Conservation (phyloP, 2,797 vertebrate genomes). For the Pelobates cultripes region DNA sequence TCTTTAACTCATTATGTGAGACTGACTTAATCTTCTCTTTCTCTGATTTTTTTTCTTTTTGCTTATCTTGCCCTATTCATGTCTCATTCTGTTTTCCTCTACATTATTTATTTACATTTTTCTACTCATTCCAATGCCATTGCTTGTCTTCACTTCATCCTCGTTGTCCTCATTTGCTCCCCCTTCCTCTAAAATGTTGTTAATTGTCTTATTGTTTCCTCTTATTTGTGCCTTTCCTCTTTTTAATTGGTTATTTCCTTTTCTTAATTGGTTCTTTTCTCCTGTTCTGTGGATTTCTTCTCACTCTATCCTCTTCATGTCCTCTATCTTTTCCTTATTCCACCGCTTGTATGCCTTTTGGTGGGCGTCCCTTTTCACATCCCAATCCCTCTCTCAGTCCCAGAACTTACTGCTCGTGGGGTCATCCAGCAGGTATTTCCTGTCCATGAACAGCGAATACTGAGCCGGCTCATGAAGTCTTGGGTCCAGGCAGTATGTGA, state of each 20-base stretch:
- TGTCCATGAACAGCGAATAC: conserved; percentile 92
- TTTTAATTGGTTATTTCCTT: no score
- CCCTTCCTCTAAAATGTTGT: no score
- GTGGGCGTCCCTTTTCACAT: not conserved
- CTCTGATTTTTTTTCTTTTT: not conserved
- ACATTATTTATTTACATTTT: not conserved
- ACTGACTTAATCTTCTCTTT: not conserved
- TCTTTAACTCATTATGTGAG: no score
- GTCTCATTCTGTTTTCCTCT: not conserved
- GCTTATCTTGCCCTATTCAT: not conserved
- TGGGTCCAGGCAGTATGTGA: conserved; percentile 97
- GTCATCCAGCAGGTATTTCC: conserved; percentile 96
- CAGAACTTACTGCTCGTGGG: conserved; percentile 87
- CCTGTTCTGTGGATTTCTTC: no score
- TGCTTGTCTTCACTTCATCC: no score
- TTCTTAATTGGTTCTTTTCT: no score
- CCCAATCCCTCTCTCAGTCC: conserved; percentile 73
- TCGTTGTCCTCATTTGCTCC: no score
- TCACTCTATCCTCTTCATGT: no score
- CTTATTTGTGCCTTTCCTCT: no score
- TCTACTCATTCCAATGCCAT: not conserved
- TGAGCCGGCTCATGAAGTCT: conserved; percentile 93
- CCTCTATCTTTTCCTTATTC: not conserved
- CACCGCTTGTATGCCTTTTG: no score
- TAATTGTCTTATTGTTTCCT: no score